These are phyloP conservation scores for Diacarnus erythraeanus DNA, from an alignment of 37 sponge, comb jelly and placozoan genomes.

Conservation along the genomic window DNA sequence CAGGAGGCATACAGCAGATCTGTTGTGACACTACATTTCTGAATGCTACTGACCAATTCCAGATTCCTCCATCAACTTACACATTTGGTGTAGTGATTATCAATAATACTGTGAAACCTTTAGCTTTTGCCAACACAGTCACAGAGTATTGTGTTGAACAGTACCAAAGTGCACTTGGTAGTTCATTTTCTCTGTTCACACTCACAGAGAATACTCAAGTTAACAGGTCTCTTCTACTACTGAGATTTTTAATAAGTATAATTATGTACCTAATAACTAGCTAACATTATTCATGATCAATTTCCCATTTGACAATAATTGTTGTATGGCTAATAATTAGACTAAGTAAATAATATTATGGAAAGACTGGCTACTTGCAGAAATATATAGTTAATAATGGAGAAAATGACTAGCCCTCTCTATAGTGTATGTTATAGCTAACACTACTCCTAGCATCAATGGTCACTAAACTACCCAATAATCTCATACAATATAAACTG, in stretches of 20 bases:
- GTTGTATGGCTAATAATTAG: too few relatives aligned
- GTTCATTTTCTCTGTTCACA: not conserved
- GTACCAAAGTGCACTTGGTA: not conserved
- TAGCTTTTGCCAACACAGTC: not conserved
- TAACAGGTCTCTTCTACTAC: not conserved
- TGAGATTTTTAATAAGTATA: not conserved
- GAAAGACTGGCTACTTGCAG: too few relatives aligned
- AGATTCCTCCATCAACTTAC: not conserved
- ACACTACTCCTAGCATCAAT: too few relatives aligned
- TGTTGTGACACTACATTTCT: not conserved
- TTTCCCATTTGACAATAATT: too few relatives aligned
- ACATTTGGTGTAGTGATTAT: not conserved
- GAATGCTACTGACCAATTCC: not conserved
- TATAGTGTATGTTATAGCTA: too few relatives aligned
- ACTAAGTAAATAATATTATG: too few relatives aligned
- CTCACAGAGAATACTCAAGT: not conserved
- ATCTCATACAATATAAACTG: too few relatives aligned
- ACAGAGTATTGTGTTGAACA: not conserved
- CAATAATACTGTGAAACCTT: not conserved
- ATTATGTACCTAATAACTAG: too few relatives aligned
- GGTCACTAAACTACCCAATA: too few relatives aligned
- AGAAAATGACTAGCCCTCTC: too few relatives aligned
- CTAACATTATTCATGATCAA: too few relatives aligned
- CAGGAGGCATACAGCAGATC: not conserved
- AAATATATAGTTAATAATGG: too few relatives aligned